Evolutionary conservation across 2,888 invertebrate species (phyloP), one percentile per base, ranked within the genome.

Genomic region (Octonoba sinensis): DNA sequence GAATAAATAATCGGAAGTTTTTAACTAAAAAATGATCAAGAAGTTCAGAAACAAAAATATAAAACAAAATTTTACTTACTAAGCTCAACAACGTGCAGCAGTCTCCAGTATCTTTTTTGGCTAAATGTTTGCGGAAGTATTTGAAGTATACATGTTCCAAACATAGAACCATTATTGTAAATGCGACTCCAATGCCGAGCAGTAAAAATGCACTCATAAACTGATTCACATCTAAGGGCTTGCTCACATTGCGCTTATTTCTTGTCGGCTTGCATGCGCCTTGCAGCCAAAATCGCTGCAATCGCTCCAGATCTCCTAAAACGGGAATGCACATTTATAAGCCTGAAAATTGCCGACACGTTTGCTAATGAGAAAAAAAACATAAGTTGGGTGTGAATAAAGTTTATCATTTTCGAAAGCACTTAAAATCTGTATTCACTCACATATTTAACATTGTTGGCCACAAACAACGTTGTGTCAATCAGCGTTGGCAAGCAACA

Each of bases 171-270:
- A 96, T 89, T 0, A 95, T 94, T 0, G 97, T 96, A 85, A 99
- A 90, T 83, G 97, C 90, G 86, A 99, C 96, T 56, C 99, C 99
- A 78, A 95, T 95, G 92, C 96, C 96, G 73, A 99, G 91, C 83
- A 99, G 91, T 74, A 99, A 91, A 89, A 99, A 99, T 62, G 99
- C 99, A 83, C 96, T 97, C 88, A 98, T 93, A 90, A 99, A 99
- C 91, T 99, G 99, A 89, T 90, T 88, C 56, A 91, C 88, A 46
- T 90, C 90, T 57, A 91, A 86, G 11, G 90, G 89, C 62, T 89
- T 88, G 82, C 89, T 89, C 15, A 88, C 96, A 94, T 88, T 96
- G 94, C 87, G 82, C 44, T 88, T 88, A 88, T 96, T 94, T 88
- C 95, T 95, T 84, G 96, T 95, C 3, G 95, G 95, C 86, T 95